Conservation (phyloP, 2,113 vertebrate species). For the Cavia porcellus region DNA sequence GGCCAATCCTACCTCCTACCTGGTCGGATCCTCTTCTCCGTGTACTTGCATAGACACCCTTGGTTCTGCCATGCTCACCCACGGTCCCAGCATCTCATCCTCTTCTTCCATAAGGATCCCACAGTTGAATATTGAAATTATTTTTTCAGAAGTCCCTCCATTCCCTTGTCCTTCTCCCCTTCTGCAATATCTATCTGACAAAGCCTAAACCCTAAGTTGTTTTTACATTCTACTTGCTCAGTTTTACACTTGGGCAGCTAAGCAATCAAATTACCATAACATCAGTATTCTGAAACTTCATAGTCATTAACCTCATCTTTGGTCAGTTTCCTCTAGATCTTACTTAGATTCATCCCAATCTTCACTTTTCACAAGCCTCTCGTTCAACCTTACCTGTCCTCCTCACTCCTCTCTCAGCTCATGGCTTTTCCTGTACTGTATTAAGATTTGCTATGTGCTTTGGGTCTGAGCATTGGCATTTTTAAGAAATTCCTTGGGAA, state of each 20-base stretch:
- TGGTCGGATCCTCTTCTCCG: background rate
- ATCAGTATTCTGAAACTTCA: slow-evolving; percentile 8
- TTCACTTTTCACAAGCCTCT: background rate
- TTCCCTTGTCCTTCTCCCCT: background rate
- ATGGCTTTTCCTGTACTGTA: background rate
- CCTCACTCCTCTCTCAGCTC: background rate
- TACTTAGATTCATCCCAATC: slow-evolving; percentile 23
- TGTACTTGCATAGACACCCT: background rate
- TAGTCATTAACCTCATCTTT: slow-evolving; percentile 40
- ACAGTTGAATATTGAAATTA: background rate
- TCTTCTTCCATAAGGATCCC: background rate
- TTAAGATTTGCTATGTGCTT: background rate
- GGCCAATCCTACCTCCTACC: too few relatives aligned
- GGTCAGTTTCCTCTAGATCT: background rate
- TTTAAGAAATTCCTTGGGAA: background rate
- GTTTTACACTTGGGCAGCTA: background rate
- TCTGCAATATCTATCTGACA: background rate
- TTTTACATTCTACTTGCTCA: background rate
- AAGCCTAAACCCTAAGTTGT: background rate
- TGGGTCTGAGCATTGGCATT: background rate
- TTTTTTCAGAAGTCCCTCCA: background rate
- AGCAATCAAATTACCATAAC: background rate
- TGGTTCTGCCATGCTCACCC: background rate
- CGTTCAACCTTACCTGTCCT: background rate
- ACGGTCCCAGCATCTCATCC: background rate